Percentiles rank a stretch among this genome's conserved stretches.
phyloP scores from a whole-genome alignment of 1,140 invertebrate species.

The Pteromalus puparum region DNA sequence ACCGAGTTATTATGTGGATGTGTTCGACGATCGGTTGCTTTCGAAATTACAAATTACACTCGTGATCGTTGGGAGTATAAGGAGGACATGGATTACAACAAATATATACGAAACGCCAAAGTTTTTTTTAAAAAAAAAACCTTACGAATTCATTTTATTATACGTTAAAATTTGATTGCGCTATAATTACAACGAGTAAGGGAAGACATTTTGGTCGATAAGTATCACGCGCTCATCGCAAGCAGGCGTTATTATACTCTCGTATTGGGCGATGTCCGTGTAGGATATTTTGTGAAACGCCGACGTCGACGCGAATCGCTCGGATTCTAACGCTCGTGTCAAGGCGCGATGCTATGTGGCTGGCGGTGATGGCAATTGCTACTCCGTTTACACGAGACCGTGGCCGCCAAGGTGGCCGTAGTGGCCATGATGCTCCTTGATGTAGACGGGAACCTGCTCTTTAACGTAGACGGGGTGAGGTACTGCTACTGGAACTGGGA shows the following conservation, averaged over 20 bases:
- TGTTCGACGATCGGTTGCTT: no score
- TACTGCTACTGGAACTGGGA: constrained; percentile 66
- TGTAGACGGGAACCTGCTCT: constrained; percentile 61
- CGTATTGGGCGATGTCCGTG: not conserved
- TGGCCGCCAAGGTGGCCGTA: constrained; percentile 48
- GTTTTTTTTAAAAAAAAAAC: constrained; percentile 6
- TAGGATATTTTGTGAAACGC: not conserved
- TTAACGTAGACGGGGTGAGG: constrained; percentile 66
- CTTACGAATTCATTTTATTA: constrained; percentile 32
- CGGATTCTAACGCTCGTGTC: not conserved
- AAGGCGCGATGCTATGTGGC: not conserved
- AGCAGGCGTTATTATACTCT: not conserved
- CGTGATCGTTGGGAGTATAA: no score
- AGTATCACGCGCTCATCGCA: not conserved
- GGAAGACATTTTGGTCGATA: constrained; percentile 9
- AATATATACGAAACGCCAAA: not conserved
- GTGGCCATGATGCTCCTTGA: constrained; percentile 54
- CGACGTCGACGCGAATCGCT: not conserved
- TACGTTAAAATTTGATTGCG: constrained; percentile 45
- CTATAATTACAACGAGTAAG: constrained; percentile 62
- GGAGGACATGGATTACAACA: not conserved
- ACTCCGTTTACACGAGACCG: not conserved
- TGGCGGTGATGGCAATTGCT: not conserved
- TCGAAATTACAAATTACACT: no score
- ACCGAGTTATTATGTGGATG: no score